These are phyloP conservation scores for Platycheirus albimanus DNA, from an alignment of 2,888 invertebrate species.

Conservation along the genomic window DNA sequence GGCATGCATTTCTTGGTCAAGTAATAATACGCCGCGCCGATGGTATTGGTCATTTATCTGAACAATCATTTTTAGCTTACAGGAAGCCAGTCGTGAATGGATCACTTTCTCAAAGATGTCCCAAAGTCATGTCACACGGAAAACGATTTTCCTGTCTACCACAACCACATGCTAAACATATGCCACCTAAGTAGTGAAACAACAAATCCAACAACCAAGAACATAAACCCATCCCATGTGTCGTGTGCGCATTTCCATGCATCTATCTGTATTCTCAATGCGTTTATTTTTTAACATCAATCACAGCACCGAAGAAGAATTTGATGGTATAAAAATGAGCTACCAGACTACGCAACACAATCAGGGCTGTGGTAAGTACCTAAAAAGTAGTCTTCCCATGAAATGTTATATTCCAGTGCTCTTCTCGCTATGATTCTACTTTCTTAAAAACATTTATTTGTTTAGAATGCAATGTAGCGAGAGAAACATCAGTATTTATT, in stretches of 20 bases:
- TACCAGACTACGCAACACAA: constrained; percentile 11
- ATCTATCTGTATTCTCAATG: constrained; percentile 33
- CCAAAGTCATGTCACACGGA: not conserved
- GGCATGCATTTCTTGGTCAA: no score
- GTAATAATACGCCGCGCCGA: no score
- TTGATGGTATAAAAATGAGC: constrained; percentile 10
- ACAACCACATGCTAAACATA: constrained; percentile 56
- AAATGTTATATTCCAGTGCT: no score
- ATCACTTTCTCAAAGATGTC: no score
- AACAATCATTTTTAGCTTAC: no score
- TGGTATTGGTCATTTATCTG: no score
- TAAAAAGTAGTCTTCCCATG: no score
- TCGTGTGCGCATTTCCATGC: not conserved
- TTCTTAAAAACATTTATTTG: no score
- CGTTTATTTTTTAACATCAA: constrained; percentile 56
- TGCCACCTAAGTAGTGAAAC: constrained; percentile 23
- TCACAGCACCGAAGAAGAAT: constrained; percentile 30
- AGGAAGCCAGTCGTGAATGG: no score
- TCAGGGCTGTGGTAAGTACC: not conserved
- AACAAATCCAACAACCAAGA: not conserved
- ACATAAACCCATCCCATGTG: not conserved
- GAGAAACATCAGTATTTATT: no score
- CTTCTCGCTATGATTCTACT: no score
- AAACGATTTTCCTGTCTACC: constrained; percentile 20
- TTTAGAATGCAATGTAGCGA: no score